Evolutionary conservation across 2,797 vertebrate genomes (phyloP).

Genomic region (Sus cebifrons): DNA sequence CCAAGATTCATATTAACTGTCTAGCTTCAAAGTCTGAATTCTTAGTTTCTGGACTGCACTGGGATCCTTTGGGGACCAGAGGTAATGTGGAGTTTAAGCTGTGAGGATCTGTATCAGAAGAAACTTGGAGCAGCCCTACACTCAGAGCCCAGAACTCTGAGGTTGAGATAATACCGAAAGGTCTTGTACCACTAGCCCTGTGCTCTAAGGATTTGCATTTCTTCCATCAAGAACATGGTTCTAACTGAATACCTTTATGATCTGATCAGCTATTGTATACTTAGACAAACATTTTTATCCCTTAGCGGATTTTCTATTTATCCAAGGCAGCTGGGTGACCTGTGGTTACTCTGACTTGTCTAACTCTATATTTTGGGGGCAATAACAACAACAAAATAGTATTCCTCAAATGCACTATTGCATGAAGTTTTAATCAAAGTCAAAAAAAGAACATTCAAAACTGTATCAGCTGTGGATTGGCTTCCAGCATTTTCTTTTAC

Average conservation of each 20-base stretch:
- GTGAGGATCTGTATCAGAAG: background rate
- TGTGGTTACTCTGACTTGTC: background rate
- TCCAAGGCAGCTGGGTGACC: background rate
- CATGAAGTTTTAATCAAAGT: constrained; percentile 73
- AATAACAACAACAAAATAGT: constrained; percentile 42
- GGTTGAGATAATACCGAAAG: background rate
- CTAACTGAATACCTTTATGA: background rate
- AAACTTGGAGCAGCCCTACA: background rate
- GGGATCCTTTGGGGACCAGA: background rate
- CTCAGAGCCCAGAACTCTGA: background rate
- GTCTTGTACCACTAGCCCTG: background rate
- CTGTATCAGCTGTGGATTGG: constrained; percentile 50
- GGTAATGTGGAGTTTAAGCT: background rate
- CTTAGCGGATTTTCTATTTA: background rate
- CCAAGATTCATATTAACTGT: background rate
- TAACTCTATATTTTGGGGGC: background rate
- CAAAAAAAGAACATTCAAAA: constrained; percentile 13
- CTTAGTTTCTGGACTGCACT: background rate
- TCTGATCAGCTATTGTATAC: background rate
- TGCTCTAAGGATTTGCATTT: constrained; percentile 4
- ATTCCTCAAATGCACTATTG: constrained; percentile 34
- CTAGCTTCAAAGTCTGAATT: background rate
- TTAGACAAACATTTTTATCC: constrained; percentile 45
- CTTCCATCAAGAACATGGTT: background rate
- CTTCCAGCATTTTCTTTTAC: constrained; percentile 76